These are phyloP conservation scores for Pseudomyrmex dendroicus DNA, from an alignment of 1,140 invertebrate genomes.

Conservation along the genomic window DNA sequence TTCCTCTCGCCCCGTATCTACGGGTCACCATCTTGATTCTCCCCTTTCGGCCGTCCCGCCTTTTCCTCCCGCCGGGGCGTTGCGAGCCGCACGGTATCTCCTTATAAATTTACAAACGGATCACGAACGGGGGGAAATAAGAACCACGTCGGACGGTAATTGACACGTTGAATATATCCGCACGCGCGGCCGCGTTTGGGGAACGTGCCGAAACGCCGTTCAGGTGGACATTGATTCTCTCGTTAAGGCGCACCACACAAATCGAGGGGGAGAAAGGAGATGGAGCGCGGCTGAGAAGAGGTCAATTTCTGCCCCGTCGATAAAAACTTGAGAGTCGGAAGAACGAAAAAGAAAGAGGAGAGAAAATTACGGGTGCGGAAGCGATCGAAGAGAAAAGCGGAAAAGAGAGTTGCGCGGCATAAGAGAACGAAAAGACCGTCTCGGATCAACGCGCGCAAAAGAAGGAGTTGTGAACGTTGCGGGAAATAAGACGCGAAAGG, in stretches of 20 bases:
- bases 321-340: slow-evolving; percentile 51
- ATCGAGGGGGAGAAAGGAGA: slow-evolving; percentile 26
- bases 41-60: slow-evolving; percentile 1
- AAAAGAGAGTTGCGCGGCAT: neutral
- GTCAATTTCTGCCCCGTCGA: slow-evolving; percentile 15
- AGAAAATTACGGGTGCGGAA: slow-evolving; percentile 37
- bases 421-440: slow-evolving; percentile 42
- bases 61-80: neutral
- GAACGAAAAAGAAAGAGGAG: slow-evolving; percentile 41
- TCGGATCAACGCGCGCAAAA: slow-evolving; percentile 46
- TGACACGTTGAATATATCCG: slow-evolving; percentile 63
- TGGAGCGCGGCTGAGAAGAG: slow-evolving; percentile 39
- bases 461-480: slow-evolving; percentile 13
- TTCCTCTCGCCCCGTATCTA: slow-evolving; percentile 18
- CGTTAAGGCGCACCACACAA: slow-evolving; percentile 44
- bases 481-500: slow-evolving; percentile 22
- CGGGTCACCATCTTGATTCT: slow-evolving; percentile 13
- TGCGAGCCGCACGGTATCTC: slow-evolving; percentile 30
- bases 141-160: slow-evolving; percentile 37
- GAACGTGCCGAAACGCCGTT: slow-evolving; percentile 57
- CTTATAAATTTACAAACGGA: slow-evolving; percentile 51
- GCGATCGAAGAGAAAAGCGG: neutral
- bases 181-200: slow-evolving; percentile 31
- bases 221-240: slow-evolving; percentile 61
- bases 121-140: slow-evolving; percentile 53